These are phyloP conservation scores for Druon quercuslanigerum DNA, from an alignment of 1,140 invertebrate species.

Conservation along the genomic window DNA sequence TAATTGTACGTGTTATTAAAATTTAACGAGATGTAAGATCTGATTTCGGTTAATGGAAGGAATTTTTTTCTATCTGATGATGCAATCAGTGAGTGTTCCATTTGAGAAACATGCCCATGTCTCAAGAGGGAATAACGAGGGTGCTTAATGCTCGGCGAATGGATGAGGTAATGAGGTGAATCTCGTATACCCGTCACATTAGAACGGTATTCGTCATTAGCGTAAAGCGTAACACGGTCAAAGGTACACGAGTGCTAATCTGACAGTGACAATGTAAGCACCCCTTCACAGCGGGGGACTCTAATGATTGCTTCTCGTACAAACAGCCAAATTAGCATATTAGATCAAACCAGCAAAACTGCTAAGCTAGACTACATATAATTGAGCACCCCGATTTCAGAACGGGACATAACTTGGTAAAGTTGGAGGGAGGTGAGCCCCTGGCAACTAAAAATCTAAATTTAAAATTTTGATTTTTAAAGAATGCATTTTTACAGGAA, in stretches of 20 bases:
- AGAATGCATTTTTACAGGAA: too few relatives aligned
- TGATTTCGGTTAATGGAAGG: too few relatives aligned
- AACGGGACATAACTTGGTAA: too few relatives aligned
- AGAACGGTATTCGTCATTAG: slow-evolving; percentile 54
- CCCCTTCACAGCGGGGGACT: not conserved
- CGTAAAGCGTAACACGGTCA: slow-evolving; percentile 44
- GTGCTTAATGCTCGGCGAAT: slow-evolving; percentile 29
- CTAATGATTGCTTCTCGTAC: slow-evolving; percentile 4
- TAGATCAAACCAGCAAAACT: too few relatives aligned
- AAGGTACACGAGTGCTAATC: slow-evolving; percentile 33
- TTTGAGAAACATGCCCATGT: not conserved
- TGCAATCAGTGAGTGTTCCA: slow-evolving; percentile 19
- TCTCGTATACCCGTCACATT: slow-evolving; percentile 44
- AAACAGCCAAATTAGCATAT: not conserved
- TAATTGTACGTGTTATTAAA: not conserved
- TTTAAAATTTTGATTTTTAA: too few relatives aligned
- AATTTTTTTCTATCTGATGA: slow-evolving; percentile 26
- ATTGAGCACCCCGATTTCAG: too few relatives aligned
- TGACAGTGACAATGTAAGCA: not conserved
- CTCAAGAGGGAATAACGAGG: not conserved
- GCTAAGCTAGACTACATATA: too few relatives aligned
- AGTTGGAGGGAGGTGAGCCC: too few relatives aligned
- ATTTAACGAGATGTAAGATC: too few relatives aligned
- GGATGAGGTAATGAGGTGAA: slow-evolving; percentile 47
- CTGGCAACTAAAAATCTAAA: too few relatives aligned